These are phyloP conservation scores for Ceratina australensis DNA, from an alignment of 1,140 invertebrate species.

Conservation along the genomic window DNA sequence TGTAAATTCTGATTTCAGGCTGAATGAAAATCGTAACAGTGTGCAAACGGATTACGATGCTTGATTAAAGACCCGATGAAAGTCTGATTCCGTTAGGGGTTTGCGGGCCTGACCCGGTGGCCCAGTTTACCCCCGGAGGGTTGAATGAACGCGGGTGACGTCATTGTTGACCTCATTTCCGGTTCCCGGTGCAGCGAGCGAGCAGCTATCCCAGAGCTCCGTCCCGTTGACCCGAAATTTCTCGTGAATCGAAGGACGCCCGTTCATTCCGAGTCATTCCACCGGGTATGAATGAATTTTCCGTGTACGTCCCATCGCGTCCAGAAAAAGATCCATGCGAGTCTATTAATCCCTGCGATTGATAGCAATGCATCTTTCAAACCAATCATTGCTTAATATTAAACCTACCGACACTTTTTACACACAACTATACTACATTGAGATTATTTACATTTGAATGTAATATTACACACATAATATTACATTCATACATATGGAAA, in stretches of 20 bases:
- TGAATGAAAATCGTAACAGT: no score
- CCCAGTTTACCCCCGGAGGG: slow-evolving; percentile 69
- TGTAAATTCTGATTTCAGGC: no score
- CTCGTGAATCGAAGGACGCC: slow-evolving; percentile 72
- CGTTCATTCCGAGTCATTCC: slow-evolving; percentile 65
- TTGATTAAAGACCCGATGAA: no score
- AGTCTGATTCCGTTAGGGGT: no score
- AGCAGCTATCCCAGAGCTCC: slow-evolving; percentile 63
- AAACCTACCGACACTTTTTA: no score
- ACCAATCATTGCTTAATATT: no score
- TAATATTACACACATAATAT: no score
- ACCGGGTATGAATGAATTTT: slow-evolving; percentile 60
- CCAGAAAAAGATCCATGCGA: slow-evolving; percentile 9
- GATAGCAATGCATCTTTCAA: no score
- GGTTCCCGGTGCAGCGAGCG: slow-evolving; percentile 70
- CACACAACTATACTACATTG: no score
- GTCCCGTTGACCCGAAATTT: slow-evolving; percentile 70
- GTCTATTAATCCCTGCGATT: no score
- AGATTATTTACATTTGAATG: no score
- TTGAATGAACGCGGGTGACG: slow-evolving; percentile 75
- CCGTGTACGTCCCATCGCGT: slow-evolving; percentile 15
- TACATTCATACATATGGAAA: no score
- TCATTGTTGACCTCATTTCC: slow-evolving; percentile 74
- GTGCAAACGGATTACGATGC: slow-evolving; percentile 21
- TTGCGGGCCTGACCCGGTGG: slow-evolving; percentile 51